phyloP scores from a whole-genome alignment of 30 jellyfish, hydroid and myxozoan genomes.

The Haliclystus octoradiatus region DNA sequence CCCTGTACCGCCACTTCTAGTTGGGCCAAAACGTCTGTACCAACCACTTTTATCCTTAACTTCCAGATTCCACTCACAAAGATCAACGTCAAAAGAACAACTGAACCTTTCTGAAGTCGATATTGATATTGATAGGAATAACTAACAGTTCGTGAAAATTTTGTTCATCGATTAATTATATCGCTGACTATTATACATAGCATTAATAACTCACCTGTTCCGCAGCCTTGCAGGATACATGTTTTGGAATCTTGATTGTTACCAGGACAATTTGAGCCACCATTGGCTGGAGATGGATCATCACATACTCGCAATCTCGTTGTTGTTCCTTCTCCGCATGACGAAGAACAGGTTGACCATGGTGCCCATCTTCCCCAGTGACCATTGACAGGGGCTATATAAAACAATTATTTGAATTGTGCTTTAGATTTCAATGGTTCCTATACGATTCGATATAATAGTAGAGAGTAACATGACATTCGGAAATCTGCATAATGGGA shows the following conservation, averaged over 20 bases:
- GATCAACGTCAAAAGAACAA: conserved; percentile 7
- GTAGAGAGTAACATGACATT: too few relatives aligned
- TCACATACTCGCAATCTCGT: conserved; percentile 59
- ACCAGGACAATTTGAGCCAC: conserved; percentile 64
- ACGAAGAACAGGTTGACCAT: conserved; percentile 52
- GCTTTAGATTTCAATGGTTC: too few relatives aligned
- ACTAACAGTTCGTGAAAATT: too few relatives aligned
- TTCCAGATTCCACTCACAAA: conserved; percentile 16
- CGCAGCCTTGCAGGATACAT: conserved; percentile 26
- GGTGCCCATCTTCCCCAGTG: conserved; percentile 89
- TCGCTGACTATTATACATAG: too few relatives aligned
- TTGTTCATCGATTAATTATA: too few relatives aligned
- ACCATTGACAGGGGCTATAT: conserved; percentile 66
- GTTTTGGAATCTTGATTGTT: neutral
- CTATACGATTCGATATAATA: too few relatives aligned
- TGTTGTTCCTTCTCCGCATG: conserved; percentile 60
- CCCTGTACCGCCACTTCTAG: conserved; percentile 16
- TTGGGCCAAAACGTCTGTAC: conserved; percentile 7
- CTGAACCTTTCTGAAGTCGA: neutral
- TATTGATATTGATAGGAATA: too few relatives aligned
- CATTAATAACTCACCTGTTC: neutral
- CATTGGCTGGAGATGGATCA: conserved; percentile 75
- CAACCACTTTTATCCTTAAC: conserved; percentile 8
- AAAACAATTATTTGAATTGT: too few relatives aligned
- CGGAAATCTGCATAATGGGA: too few relatives aligned